Conservation (phyloP, 2,797 vertebrate species). For the Acomys russatus region DNA sequence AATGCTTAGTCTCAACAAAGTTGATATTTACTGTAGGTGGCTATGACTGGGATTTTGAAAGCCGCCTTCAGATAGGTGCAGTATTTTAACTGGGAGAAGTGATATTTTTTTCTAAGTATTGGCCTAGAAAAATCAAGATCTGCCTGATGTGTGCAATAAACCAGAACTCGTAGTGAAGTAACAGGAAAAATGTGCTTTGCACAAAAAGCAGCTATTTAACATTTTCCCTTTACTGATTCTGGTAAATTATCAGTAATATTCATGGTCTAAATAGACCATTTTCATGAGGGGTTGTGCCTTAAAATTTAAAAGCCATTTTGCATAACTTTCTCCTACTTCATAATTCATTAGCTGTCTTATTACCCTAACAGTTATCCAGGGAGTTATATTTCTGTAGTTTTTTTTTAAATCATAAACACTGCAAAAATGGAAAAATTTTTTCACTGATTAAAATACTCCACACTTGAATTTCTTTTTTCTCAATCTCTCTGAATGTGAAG, state of each 20-base stretch:
- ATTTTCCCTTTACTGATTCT: neutral
- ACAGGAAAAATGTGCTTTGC: neutral
- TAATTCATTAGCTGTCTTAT: neutral
- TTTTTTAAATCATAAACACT: slow-evolving; percentile 10
- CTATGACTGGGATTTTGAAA: slow-evolving; percentile 1
- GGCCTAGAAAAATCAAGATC: neutral
- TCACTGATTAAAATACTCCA: neutral
- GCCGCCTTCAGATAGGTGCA: neutral
- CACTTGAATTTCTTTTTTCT: neutral
- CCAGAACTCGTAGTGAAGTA: neutral
- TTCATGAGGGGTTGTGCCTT: neutral
- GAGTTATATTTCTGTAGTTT: neutral
- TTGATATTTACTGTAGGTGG: slow-evolving; percentile 4
- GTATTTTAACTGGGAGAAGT: neutral
- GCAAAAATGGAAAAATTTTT: neutral
- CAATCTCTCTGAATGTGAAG: neutral
- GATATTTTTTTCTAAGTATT: neutral
- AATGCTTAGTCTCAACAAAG: neutral
- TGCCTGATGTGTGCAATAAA: neutral
- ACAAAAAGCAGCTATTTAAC: neutral
- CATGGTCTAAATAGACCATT: neutral
- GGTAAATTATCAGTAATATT: neutral
- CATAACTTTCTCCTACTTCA: slow-evolving; percentile 14
- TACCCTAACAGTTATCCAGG: neutral
- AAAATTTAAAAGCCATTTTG: slow-evolving; percentile 31